Evolutionary conservation across 2,113 vertebrate species (phyloP), one percentile per base, ranked within the genome.

Genomic region (Choloepus hoffmanni): DNA sequence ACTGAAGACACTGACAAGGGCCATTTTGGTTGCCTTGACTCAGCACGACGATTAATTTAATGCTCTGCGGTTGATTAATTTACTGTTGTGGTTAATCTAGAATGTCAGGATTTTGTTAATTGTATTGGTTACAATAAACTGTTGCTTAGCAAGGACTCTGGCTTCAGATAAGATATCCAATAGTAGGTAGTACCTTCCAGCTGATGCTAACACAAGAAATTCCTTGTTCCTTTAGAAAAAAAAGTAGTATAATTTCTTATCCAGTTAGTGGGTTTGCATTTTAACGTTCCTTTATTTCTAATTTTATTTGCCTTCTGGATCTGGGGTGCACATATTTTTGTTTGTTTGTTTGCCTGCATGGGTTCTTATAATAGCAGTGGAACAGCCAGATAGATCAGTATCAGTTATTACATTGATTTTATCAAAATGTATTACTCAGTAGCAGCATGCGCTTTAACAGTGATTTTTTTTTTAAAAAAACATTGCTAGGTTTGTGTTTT

Each of bases 371-470:
- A 50, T 62, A 62, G 18, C 10, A 4, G 1, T 48, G 53, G 21
- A 85, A 67, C 8, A 92, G 55, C 40, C 55, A 18, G 16, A 15
- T 88, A 82, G 68, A 48, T 84, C 40, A 67, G 3, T 81, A 76
- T 88, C 23, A 94, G 97, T 76, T 83, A 90, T 79, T 48, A 43
- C 65, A 89, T 33, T 84, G 63, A 78, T 89, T 96, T 74, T 89
- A 21, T 89, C 33, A 60, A 0, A 96, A 96, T n/a, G 40, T 81
- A 60, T 7, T 19, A 87, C 63, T 94, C 11, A 53, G 16, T 24
- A 62, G n/a, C 8, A 67, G 28, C 11, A 36, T 30, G 26, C 93
- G 13, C 24, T 50, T 89, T 89, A 82, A 79, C 53, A 58, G 50
- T 30, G 50, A 18, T 89, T 65, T 74, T 67, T 68, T 62, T 63